Conservation (phyloP, 2,113 vertebrate species). For the Seriola quinqueradiata region DNA sequence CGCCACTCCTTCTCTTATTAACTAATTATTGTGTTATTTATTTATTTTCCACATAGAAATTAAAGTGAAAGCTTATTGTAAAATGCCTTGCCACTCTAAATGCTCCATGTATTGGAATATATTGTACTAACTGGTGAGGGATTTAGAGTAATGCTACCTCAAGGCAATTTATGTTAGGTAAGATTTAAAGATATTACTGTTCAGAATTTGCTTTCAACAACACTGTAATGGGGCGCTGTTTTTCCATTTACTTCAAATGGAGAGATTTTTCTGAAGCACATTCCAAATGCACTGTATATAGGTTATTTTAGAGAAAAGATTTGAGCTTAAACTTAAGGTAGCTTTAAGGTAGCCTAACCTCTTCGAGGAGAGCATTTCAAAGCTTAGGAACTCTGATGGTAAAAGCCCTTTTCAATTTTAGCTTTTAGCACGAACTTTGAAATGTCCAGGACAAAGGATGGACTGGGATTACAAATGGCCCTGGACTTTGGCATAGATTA, state of each 20-base stretch:
- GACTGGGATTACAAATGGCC: slow-evolving; percentile 24
- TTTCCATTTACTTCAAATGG: slow-evolving; percentile 43
- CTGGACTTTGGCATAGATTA: slow-evolving; percentile 28
- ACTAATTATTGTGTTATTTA: slow-evolving; percentile 67
- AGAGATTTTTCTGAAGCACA: slow-evolving; percentile 32
- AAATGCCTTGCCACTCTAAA: slow-evolving; percentile 20
- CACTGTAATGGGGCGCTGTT: slow-evolving; percentile 42
- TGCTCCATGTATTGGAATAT: slow-evolving; percentile 42
- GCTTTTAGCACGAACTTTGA: slow-evolving; percentile 15
- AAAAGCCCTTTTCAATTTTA: slow-evolving; percentile 14
- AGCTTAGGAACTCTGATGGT: not conserved
- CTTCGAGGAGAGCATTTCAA: not conserved
- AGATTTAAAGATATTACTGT: slow-evolving; percentile 56
- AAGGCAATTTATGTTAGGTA: slow-evolving; percentile 56
- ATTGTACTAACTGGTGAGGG: slow-evolving; percentile 40
- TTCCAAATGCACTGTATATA: not conserved
- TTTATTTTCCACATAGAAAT: slow-evolving; percentile 56
- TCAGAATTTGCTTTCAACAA: slow-evolving; percentile 39
- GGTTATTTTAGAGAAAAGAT: not conserved
- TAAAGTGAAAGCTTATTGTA: slow-evolving; percentile 52
- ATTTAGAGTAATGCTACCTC: slow-evolving; percentile 55
- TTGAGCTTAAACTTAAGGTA: not conserved
- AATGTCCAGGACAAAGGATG: slow-evolving; percentile 9
- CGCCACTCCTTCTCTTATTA: slow-evolving; percentile 61
- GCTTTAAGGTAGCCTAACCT: not conserved